These are phyloP conservation scores for Tanypteryx hageni DNA, from an alignment of 2,888 invertebrate genomes.

Conservation along the genomic window DNA sequence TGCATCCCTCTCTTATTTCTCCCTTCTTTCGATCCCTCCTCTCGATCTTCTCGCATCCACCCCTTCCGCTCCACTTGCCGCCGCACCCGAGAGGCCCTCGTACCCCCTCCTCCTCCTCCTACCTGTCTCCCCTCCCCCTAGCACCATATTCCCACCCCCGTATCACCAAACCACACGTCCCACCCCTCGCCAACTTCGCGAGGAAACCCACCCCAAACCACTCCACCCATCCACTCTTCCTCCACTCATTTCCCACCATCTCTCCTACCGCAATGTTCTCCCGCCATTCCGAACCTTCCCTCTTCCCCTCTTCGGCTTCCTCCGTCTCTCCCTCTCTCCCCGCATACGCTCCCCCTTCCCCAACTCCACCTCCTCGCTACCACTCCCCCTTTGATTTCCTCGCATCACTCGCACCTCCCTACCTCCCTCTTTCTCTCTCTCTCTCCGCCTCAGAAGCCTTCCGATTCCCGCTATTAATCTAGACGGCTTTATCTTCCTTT, in stretches of 20 bases:
- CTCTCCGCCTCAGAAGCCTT: slow-evolving; percentile 32
- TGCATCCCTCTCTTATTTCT: neutral
- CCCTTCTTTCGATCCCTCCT: neutral
- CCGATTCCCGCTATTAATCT: slow-evolving; percentile 62
- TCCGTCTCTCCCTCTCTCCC: neutral
- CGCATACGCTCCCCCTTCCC: neutral
- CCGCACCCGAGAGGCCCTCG: too few relatives aligned
- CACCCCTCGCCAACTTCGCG: neutral
- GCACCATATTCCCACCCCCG: neutral
- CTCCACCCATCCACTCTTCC: neutral
- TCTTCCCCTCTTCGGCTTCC: neutral
- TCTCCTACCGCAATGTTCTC: neutral
- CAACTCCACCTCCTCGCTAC: neutral
- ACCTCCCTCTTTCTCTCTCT: neutral
- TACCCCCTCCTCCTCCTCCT: too few relatives aligned
- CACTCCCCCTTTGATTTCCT: neutral
- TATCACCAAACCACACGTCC: neutral
- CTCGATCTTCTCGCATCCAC: neutral
- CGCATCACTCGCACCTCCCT: neutral
- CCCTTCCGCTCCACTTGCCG: too few relatives aligned
- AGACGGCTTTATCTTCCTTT: slow-evolving; percentile 53
- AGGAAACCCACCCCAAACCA: neutral
- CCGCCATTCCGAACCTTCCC: neutral
- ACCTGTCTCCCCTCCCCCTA: neutral
- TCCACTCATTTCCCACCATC: too few relatives aligned